Percentiles rank a stretch among this genome's conserved stretches.
Conservation (phyloP, 2,113 vertebrate species). For the Vulpes vulpes region DNA sequence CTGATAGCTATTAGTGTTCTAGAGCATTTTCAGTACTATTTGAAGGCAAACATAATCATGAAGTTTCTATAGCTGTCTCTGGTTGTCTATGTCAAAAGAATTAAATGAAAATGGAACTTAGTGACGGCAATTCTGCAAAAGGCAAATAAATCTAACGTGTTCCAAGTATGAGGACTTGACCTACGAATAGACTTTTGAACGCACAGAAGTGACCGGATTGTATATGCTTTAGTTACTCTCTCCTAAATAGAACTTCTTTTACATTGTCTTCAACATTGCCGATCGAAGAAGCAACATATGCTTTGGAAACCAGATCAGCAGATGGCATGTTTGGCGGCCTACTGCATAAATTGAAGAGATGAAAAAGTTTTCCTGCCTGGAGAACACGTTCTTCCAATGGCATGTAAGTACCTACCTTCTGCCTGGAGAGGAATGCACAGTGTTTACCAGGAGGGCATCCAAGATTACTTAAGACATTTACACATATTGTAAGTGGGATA, state of each 20-base stretch:
- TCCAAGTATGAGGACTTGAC: neutral
- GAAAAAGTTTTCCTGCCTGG: conserved; percentile 59
- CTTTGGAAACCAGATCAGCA: conserved; percentile 66
- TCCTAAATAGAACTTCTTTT: conserved; percentile 30
- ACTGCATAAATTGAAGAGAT: conserved; percentile 72
- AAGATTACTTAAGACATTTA: conserved; percentile 19
- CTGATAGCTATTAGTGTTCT: neutral
- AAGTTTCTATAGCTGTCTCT: neutral
- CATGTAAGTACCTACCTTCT: conserved; percentile 11
- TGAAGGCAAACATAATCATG: neutral
- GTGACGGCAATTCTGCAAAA: neutral
- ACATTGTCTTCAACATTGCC: neutral
- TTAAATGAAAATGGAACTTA: neutral
- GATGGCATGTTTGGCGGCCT: conserved; percentile 70
- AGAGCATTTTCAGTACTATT: neutral
- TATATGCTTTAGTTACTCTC: neutral
- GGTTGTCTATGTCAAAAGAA: neutral
- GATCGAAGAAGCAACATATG: conserved; percentile 61
- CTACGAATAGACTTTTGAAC: neutral
- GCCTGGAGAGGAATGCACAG: neutral
- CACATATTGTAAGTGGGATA: neutral
- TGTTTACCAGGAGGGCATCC: conserved; percentile 16
- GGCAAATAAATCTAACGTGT: neutral
- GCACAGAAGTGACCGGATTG: neutral
- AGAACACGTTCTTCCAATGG: conserved; percentile 57